Percentiles rank a stretch among this genome's conserved stretches.
Conservation (phyloP, 2,888 invertebrate species). For the Perithous albicinctus region DNA sequence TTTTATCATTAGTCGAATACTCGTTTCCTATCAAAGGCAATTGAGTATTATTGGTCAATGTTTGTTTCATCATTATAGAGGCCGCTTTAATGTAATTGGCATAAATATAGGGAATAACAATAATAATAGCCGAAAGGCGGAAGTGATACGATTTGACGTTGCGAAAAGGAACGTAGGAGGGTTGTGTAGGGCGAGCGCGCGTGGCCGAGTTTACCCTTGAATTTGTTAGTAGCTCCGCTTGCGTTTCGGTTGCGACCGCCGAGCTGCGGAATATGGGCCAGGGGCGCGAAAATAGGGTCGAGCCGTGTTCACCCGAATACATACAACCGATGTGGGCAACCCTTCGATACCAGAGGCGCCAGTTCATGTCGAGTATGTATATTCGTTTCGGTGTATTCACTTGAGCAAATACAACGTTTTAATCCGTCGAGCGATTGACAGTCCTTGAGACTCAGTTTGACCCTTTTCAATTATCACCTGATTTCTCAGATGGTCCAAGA, state of each 20-base stretch:
- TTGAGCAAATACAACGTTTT: background rate
- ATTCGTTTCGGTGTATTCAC: background rate
- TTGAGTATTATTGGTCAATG: background rate
- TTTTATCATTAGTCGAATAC: background rate
- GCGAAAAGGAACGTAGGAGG: background rate
- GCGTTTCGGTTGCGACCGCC: background rate
- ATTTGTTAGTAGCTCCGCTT: slow-evolving; percentile 9
- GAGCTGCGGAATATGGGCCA: slow-evolving; percentile 15
- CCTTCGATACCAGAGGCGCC: background rate
- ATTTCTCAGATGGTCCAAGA: too few species aligned
- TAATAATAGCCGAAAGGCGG: background rate
- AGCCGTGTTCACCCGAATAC: background rate
- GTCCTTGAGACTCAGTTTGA: too few species aligned
- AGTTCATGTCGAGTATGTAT: background rate
- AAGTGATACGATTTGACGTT: slow-evolving; percentile 2
- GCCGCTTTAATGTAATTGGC: background rate
- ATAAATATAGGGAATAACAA: background rate
- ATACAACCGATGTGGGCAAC: background rate
- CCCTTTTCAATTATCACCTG: too few species aligned
- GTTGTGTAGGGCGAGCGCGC: background rate
- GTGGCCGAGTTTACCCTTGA: slow-evolving; percentile 18
- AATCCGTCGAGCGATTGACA: too few species aligned
- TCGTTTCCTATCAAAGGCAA: background rate
- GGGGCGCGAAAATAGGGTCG: slow-evolving; percentile 15
- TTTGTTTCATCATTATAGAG: background rate